Evolutionary conservation across 2,797 vertebrate species (phyloP).

Genomic region (Cuculus canorus): DNA sequence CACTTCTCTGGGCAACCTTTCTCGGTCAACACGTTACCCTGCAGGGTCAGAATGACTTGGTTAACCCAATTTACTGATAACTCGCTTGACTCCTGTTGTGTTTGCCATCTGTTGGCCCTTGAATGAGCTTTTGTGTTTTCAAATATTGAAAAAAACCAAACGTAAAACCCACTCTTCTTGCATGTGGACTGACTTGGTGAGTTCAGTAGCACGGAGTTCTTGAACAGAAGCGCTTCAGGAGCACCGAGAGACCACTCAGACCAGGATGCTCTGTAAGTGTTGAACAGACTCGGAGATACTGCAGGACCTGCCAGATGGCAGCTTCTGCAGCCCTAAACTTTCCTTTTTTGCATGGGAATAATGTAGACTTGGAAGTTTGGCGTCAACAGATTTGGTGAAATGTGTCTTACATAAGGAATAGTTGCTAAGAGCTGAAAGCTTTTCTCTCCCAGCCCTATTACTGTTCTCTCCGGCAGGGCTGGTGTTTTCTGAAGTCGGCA

Average conservation of each 20-base stretch:
- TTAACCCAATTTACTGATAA: background rate
- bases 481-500: background rate
- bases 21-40: background rate
- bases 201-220: background rate
- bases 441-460: background rate
- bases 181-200: background rate
- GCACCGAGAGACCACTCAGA: background rate
- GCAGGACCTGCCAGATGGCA: background rate
- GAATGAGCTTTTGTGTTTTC: background rate
- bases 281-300: background rate
- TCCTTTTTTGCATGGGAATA: background rate
- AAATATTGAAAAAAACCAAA: background rate
- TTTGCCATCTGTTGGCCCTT: background rate
- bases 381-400: background rate
- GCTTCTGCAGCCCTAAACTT: background rate
- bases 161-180: background rate
- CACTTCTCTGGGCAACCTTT: background rate
- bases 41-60: background rate
- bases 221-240: background rate
- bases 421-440: background rate
- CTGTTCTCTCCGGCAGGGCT: background rate
- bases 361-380: background rate
- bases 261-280: background rate
- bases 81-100: accelerated
- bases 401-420: background rate